These are phyloP conservation scores for Hypanus sabinus DNA, from an alignment of 2,113 vertebrate species.

Conservation along the genomic window DNA sequence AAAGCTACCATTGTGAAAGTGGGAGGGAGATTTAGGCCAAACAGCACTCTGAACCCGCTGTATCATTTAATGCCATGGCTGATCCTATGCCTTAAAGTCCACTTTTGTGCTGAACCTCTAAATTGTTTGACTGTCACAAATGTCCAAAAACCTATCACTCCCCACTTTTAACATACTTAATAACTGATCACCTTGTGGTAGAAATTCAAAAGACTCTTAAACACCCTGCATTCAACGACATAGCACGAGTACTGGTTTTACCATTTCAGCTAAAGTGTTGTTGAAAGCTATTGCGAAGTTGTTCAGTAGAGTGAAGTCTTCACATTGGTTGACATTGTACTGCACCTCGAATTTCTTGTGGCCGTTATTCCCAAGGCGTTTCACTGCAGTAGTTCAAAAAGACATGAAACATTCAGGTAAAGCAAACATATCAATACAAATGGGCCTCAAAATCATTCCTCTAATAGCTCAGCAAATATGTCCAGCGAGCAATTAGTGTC, in stretches of 20 bases:
- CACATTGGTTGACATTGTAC: constrained; percentile 86
- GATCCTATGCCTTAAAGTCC: no score
- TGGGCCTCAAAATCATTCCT: not conserved
- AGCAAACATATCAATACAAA: not conserved
- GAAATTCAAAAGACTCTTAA: not conserved
- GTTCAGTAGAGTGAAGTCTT: constrained; percentile 73
- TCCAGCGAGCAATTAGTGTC: not conserved
- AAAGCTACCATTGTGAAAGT: no score
- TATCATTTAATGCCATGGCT: no score
- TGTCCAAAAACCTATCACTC: no score
- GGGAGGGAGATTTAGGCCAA: no score
- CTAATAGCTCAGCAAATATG: not conserved
- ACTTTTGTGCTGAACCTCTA: no score
- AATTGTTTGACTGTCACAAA: no score
- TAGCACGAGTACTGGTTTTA: constrained; percentile 44
- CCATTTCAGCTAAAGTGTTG: constrained; percentile 77
- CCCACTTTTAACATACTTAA: no score
- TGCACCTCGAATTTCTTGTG: constrained; percentile 94
- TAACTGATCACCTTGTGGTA: no score
- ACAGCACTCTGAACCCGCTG: no score
- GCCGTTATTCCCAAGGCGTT: constrained; percentile 88
- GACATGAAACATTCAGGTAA: not conserved
- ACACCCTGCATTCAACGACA: not conserved
- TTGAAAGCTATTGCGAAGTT: constrained; percentile 81
- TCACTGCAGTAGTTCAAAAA: constrained; percentile 61